Evolutionary conservation across 1,140 invertebrate genomes (phyloP).

Genomic region (Dendroctonus ponderosae): DNA sequence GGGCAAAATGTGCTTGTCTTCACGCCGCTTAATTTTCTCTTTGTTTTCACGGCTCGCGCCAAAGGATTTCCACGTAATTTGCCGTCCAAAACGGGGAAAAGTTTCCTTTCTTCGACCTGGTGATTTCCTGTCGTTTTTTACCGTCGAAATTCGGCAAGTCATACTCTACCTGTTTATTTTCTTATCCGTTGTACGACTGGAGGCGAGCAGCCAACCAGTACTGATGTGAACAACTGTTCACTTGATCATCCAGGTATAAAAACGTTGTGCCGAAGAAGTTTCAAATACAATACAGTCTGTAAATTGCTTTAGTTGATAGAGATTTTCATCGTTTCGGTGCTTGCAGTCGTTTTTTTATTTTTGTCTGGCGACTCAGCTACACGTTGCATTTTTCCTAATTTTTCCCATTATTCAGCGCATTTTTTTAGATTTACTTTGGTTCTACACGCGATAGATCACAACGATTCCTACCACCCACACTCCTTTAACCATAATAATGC

Average conservation of each 20-base stretch:
- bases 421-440: slow-evolving; percentile 4
- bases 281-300: not conserved
- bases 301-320: not conserved
- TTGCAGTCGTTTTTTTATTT: not conserved
- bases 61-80: slow-evolving; percentile 23
- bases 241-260: not conserved
- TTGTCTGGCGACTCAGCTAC: not conserved
- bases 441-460: slow-evolving; percentile 27
- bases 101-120: not conserved
- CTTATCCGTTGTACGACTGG: slow-evolving; percentile 15
- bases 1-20: not conserved
- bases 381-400: not conserved
- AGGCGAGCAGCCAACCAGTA: slow-evolving; percentile 17
- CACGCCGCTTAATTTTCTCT: not conserved
- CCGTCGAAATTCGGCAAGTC: slow-evolving; percentile 15
- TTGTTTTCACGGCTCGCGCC: not conserved
- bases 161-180: slow-evolving; percentile 24
- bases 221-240: not conserved
- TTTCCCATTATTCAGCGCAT: not conserved
- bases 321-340: too few relatives aligned
- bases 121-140: slow-evolving; percentile 16
- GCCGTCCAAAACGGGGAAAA: slow-evolving; percentile 7
- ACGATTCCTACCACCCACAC: slow-evolving; percentile 33
- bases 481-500: slow-evolving; percentile 27
- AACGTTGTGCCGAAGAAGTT: not conserved